Percentiles rank a stretch among this genome's conserved stretches.
These are phyloP conservation scores for Cottoperca gobio DNA, from an alignment of 2,797 vertebrate species.

Conservation along the genomic window DNA sequence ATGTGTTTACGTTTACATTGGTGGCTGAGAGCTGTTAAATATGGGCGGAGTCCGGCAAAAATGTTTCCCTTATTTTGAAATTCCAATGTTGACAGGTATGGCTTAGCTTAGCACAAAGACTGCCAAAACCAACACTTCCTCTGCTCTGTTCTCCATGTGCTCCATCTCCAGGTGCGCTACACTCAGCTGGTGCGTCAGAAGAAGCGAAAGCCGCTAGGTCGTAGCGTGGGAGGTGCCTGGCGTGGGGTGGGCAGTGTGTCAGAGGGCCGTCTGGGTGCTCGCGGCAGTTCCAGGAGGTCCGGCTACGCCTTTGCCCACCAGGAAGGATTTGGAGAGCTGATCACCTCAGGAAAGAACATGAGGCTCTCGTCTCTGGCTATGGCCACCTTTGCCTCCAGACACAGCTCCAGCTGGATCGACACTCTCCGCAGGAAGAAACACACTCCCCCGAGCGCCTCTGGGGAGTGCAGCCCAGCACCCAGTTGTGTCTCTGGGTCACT, in stretches of 20 bases:
- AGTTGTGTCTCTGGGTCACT: slow-evolving; percentile 69
- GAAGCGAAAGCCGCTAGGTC: slow-evolving; percentile 85
- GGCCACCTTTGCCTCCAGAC: slow-evolving; percentile 86
- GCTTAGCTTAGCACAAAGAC: not conserved
- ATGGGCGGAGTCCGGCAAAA: no score
- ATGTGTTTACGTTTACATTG: no score
- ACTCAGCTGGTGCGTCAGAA: slow-evolving; percentile 91
- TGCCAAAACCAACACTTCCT: not conserved
- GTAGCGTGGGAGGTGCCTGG: slow-evolving; percentile 67
- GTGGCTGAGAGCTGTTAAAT: no score
- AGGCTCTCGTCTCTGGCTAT: slow-evolving; percentile 91
- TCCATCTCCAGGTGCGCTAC: slow-evolving; percentile 89
- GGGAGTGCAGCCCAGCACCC: slow-evolving; percentile 77
- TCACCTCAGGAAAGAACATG: slow-evolving; percentile 97
- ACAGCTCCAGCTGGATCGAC: slow-evolving; percentile 92
- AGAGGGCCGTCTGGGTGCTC: slow-evolving; percentile 84
- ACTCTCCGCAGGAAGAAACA: slow-evolving; percentile 90
- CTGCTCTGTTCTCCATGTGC: no score
- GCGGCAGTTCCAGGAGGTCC: slow-evolving; percentile 85
- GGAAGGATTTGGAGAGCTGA: slow-evolving; percentile 95
- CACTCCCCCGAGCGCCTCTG: slow-evolving; percentile 69
- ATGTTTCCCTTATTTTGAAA: no score
- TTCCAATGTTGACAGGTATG: no score
- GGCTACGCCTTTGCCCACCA: slow-evolving; percentile 96
- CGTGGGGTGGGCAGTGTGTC: slow-evolving; percentile 75